These are phyloP conservation scores for Leptothorax acervorum DNA, from an alignment of 2,888 invertebrate species.

Conservation along the genomic window DNA sequence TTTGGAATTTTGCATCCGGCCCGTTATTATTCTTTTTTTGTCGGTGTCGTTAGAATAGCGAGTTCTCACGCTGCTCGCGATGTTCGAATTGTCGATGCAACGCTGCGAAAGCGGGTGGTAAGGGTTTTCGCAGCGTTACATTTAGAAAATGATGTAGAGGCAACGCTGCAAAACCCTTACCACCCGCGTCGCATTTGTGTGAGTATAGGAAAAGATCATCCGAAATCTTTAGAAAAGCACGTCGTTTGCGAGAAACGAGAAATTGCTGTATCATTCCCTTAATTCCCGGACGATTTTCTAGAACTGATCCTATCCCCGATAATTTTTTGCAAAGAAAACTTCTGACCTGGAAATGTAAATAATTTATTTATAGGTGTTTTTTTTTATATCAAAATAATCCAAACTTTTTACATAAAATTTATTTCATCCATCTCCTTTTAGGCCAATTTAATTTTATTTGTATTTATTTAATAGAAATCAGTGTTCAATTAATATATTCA, in stretches of 20 bases:
- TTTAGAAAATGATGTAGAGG: background rate
- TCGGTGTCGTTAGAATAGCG: background rate
- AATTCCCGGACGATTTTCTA: background rate
- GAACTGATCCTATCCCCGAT: background rate
- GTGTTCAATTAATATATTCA: background rate
- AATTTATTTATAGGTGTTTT: background rate
- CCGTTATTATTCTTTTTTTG: background rate
- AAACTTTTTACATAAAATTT: background rate
- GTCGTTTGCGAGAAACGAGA: background rate
- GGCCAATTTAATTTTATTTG: background rate
- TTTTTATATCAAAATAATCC: background rate
- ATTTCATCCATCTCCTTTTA: background rate
- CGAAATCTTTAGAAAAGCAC: constrained; percentile 9
- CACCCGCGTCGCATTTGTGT: constrained; percentile 25
- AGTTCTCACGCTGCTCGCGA: background rate
- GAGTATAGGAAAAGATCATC: background rate
- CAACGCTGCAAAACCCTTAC: background rate
- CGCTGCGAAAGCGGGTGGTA: background rate
- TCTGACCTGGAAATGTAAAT: background rate
- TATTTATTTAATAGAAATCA: background rate
- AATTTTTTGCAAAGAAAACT: constrained; percentile 11
- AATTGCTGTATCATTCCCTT: constrained; percentile 5
- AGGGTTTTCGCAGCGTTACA: background rate
- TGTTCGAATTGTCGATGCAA: background rate
- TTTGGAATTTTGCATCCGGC: background rate